Base-by-base conservation (phyloP, 2,888 invertebrate species). In the Oscheius myriophilus region DNA sequence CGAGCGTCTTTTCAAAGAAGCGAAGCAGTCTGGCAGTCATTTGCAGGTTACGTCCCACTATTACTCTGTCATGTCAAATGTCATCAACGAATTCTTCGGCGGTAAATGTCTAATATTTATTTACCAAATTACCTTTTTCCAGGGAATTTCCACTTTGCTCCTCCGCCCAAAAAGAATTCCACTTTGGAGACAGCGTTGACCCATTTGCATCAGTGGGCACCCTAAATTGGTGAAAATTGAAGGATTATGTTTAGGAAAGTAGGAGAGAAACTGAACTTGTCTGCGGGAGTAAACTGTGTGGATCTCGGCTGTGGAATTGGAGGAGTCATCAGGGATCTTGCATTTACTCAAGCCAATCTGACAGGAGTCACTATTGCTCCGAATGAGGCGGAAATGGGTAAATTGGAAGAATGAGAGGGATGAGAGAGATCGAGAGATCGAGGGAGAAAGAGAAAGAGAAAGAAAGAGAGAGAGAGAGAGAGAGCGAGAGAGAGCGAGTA, bases 11-110 rank as follows among this genome's bases (percentile, higher is more conserved):
- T 85, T 76, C 72, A 70, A 69, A 21, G 73, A 83, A 52, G 85
- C 85, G 12, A 74, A 79, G 55, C 55, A 72, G 49, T 66, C 72
- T 18, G 78, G 75, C 1, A 71, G 83, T 59, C 80, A 85, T 71
- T 67, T 75, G 52, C 71, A 71, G 43, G 84, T 85, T 42, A 85
- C 85, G 1, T 69, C 82, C 11, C 85, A 85, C 70, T 85, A 85
- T 72, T 85, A 85, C 57, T 82, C 82, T 52, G 83, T 85, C 18
- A 85, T 85, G 86, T 83, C 83, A 41, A 78, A 72, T n/a, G 84
- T 85, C 45, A 86, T 85, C 51, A 82, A 86, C 43, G 76, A 83
- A 45, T 86, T 84, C 67, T 85, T 85, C 66, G 82, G 82, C 26
- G 84, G 84, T 43, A 49, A 49, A n/a, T 9, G n/a, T n/a, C n/a